phyloP scores from a whole-genome alignment of 2,888 invertebrate genomes.

The Lycia hirtaria region DNA sequence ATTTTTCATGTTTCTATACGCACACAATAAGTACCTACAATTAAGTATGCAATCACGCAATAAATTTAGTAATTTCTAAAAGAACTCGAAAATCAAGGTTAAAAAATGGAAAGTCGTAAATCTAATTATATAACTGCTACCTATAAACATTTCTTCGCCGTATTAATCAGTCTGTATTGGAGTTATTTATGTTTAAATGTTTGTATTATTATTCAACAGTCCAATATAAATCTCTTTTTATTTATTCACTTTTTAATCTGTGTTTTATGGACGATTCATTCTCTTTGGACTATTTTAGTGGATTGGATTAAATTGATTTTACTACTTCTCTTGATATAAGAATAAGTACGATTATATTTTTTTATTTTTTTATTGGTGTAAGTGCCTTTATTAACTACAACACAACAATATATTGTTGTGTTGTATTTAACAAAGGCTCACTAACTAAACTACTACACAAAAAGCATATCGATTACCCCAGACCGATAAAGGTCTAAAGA shows the following conservation, averaged over 20 bases:
- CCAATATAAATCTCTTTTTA: conserved; percentile 32
- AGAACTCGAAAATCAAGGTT: conserved; percentile 32
- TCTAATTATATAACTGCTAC: conserved; percentile 44
- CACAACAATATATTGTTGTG: too few relatives aligned
- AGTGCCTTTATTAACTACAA: too few relatives aligned
- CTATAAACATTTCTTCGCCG: conserved; percentile 49
- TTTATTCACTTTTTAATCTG: conserved; percentile 17
- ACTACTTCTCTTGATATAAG: too few relatives aligned
- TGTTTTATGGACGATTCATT: conserved; percentile 5
- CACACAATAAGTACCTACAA: too few relatives aligned
- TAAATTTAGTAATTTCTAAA: conserved; percentile 4
- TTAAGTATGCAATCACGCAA: background rate
- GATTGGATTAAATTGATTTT: too few relatives aligned
- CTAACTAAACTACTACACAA: too few relatives aligned
- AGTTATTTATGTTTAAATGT: conserved; percentile 50
- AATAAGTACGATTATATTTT: too few relatives aligned
- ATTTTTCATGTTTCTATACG: too few relatives aligned
- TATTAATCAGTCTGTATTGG: conserved; percentile 49
- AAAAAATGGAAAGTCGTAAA: conserved; percentile 38
- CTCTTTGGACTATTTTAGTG: background rate
- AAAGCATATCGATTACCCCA: too few relatives aligned
- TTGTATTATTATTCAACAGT: conserved; percentile 42
- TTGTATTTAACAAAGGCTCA: too few relatives aligned
- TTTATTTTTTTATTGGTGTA: too few relatives aligned
- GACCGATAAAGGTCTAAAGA: too few relatives aligned